Percentiles rank a stretch among this genome's conserved stretches.
These are phyloP conservation scores for Baronia brevicornis DNA, from an alignment of 2,888 invertebrate genomes.

Conservation along the genomic window DNA sequence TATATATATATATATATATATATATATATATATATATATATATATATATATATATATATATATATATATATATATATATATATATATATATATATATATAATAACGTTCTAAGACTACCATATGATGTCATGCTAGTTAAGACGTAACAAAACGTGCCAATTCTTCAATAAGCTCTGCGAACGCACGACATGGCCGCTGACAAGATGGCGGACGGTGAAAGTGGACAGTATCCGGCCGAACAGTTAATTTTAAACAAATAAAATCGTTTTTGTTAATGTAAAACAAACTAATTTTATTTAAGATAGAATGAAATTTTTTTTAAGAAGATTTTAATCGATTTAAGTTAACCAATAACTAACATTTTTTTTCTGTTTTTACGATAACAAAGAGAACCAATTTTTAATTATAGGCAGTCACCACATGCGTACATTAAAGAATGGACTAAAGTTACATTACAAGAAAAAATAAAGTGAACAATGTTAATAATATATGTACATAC, in stretches of 20 bases:
- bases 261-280: conserved; percentile 17
- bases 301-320: conserved; percentile 11
- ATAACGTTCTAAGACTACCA: conserved; percentile 2
- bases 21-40: too few relatives aligned
- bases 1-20: too few relatives aligned
- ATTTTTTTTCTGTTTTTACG: conserved; percentile 1
- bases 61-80: too few relatives aligned
- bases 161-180: conserved; percentile 44
- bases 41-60: too few relatives aligned
- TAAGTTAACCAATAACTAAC: conserved; percentile 3
- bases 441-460: too few relatives aligned
- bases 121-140: conserved; percentile 32
- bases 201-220: conserved; percentile 71
- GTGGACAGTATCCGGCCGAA: conserved; percentile 50
- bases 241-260: conserved; percentile 33
- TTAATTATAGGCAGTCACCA: too few relatives aligned
- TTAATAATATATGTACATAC: too few relatives aligned
- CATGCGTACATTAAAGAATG: too few relatives aligned
- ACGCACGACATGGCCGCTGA: conserved; percentile 44
- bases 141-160: conserved; percentile 50
- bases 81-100: too few relatives aligned
- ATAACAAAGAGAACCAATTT: too few relatives aligned
- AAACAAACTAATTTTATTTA: conserved; percentile 11
- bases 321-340: too few relatives aligned
- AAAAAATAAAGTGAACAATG: too few relatives aligned